These are phyloP conservation scores for Diplogasteroides magnus DNA, from an alignment of 1,140 invertebrate genomes.

Conservation along the genomic window DNA sequence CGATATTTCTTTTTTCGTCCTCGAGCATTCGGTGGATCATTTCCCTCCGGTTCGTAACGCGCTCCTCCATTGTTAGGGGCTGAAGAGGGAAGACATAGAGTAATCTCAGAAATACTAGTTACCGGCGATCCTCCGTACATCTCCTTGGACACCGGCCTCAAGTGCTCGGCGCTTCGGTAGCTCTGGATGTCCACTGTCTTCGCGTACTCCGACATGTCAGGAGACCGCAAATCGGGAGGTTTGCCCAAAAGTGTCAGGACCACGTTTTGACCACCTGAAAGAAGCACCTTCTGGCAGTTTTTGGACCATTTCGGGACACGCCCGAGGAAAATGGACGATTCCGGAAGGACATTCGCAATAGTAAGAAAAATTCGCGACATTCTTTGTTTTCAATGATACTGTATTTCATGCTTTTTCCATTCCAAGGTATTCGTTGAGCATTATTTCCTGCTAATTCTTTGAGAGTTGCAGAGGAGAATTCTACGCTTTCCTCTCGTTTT, in stretches of 20 bases:
- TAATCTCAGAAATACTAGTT: background rate
- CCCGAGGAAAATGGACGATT: constrained; percentile 6
- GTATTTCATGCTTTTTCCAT: background rate
- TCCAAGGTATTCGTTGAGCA: background rate
- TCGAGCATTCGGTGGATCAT: constrained; percentile 65
- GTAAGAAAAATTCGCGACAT: no score
- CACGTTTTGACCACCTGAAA: constrained; percentile 59
- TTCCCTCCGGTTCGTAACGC: constrained; percentile 9
- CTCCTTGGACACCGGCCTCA: background rate
- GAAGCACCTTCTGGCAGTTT: background rate
- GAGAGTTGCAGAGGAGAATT: no score
- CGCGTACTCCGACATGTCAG: constrained; percentile 31
- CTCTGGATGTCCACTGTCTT: constrained; percentile 15
- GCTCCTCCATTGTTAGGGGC: constrained; percentile 13
- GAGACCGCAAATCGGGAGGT: constrained; percentile 39
- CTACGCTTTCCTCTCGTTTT: no score
- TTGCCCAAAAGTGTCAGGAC: constrained; percentile 59
- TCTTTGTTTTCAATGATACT: constrained; percentile 2
- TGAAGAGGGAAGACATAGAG: background rate
- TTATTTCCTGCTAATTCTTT: background rate
- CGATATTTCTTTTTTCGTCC: constrained; percentile 71
- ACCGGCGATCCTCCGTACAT: background rate
- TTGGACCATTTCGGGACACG: background rate
- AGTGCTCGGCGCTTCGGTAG: constrained; percentile 14
- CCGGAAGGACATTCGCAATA: no score